These are phyloP conservation scores for Chloropsis hardwickii DNA, from an alignment of 2,113 vertebrate genomes.

Conservation along the genomic window DNA sequence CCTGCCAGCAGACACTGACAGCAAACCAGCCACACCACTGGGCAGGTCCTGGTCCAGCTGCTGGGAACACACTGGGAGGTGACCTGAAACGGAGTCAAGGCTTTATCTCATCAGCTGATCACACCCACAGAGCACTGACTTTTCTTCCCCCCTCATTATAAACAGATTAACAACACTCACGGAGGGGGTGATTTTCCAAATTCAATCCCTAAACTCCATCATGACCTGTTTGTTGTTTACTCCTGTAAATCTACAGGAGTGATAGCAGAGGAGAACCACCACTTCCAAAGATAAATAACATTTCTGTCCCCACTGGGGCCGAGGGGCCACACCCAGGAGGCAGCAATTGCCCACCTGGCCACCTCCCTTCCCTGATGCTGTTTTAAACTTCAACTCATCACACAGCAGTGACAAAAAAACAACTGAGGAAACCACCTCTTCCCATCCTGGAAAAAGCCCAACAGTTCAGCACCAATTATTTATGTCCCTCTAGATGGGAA, in stretches of 20 bases:
- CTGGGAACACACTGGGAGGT: neutral
- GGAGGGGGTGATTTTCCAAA: neutral
- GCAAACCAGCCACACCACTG: neutral
- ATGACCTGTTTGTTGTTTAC: neutral
- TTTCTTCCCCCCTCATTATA: neutral
- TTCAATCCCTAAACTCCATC: neutral
- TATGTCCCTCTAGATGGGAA: neutral
- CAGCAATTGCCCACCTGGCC: neutral
- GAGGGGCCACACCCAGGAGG: neutral
- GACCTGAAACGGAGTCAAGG: neutral
- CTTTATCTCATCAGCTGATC: neutral
- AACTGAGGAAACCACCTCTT: neutral
- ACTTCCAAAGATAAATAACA: neutral
- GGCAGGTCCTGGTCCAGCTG: neutral
- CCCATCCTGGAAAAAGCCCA: neutral
- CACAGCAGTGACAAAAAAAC: neutral
- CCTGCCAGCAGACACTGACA: neutral
- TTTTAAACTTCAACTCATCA: neutral
- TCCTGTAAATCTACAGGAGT: neutral
- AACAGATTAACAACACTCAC: neutral
- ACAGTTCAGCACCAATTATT: neutral
- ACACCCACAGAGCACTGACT: neutral
- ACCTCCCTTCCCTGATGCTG: rapidly evolving
- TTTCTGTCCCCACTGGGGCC: neutral
- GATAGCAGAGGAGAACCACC: neutral